Conservation (phyloP, 35 echinoderm and acorn worm genomes). For the Anneissia japonica region DNA sequence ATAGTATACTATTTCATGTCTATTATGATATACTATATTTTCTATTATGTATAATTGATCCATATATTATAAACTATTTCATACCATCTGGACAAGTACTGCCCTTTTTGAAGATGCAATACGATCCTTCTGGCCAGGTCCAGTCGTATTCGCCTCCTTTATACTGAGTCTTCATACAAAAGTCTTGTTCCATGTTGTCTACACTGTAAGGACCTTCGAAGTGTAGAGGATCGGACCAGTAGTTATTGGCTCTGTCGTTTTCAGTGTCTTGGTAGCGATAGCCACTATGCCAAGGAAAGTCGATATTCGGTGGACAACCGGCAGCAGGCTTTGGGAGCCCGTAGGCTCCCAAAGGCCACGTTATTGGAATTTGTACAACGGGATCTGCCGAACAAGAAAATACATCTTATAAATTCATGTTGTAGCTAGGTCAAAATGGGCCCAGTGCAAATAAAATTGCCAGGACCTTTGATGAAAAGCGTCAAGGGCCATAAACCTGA, state of each 20-base stretch:
- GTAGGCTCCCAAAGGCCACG: not conserved
- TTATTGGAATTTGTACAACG: not conserved
- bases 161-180: conserved; percentile 1
- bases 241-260: not conserved
- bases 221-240: not conserved
- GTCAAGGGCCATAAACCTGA: no score
- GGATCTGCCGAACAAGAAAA: not conserved
- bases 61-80: no score
- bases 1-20: no score
- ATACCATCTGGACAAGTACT: not conserved
- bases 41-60: no score
- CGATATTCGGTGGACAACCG: not conserved
- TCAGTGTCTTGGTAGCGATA: not conserved
- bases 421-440: no score
- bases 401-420: no score
- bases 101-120: conserved; percentile 1
- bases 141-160: not conserved
- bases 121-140: not conserved
- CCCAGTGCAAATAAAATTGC: no score
- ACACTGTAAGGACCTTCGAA: not conserved
- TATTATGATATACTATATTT: no score
- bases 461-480: no score
- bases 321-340: not conserved
- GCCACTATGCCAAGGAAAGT: not conserved
- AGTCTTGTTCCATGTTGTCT: not conserved